A percentile compares a stretch with the other conserved stretches of the same genome.
These are phyloP conservation scores for Regulus satrapa DNA, from an alignment of 2,113 vertebrate genomes.

Conservation along the genomic window DNA sequence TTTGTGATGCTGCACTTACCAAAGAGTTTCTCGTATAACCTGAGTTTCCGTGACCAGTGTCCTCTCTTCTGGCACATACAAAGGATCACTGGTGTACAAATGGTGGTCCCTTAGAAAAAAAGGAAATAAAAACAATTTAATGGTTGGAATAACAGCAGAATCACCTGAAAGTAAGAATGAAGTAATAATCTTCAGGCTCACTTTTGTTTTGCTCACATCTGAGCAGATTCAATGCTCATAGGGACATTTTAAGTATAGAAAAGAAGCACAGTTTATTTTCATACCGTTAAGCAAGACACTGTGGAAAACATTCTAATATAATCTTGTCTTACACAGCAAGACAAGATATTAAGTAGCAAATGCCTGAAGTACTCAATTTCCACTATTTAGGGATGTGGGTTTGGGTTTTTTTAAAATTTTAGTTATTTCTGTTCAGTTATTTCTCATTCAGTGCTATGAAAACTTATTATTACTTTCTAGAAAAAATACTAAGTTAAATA, in stretches of 20 bases:
- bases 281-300: not conserved
- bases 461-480: not conserved
- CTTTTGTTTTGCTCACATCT: not conserved
- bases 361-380: not conserved
- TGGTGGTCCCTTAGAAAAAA: slow-evolving; percentile 87
- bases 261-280: not conserved
- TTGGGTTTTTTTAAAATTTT: not conserved
- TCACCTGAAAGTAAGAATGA: not conserved
- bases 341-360: not conserved
- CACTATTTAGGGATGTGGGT: not conserved
- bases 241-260: not conserved
- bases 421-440: not conserved
- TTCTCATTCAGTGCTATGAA: not conserved
- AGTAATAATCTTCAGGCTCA: not conserved
- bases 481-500: not conserved
- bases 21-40: slow-evolving; percentile 92
- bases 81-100: slow-evolving; percentile 87
- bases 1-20: slow-evolving; percentile 76
- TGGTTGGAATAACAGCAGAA: not conserved
- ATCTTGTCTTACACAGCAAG: not conserved
- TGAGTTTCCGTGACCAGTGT: slow-evolving; percentile 91
- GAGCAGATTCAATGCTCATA: not conserved
- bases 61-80: slow-evolving; percentile 90
- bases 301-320: not conserved
- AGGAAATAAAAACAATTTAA: not conserved